phyloP scores from a whole-genome alignment of 2,888 invertebrate species.

The Gastrophysa polygoni region DNA sequence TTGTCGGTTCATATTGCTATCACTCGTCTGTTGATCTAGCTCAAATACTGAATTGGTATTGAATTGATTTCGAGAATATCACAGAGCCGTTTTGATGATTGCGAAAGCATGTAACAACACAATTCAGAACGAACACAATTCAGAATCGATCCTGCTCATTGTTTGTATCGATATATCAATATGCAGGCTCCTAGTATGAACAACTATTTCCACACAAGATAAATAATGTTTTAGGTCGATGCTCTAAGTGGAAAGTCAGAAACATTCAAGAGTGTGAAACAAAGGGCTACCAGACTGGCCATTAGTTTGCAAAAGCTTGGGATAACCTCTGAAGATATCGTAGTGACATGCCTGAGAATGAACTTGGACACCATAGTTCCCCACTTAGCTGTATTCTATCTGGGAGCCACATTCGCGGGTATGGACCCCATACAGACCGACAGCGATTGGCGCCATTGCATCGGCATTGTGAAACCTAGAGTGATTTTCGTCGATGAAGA shows the following conservation, averaged over 20 bases:
- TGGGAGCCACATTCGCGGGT: conserved; percentile 52
- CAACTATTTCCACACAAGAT: no score
- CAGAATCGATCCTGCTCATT: no score
- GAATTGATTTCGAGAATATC: no score
- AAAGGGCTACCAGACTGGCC: conserved; percentile 58
- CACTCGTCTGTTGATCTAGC: no score
- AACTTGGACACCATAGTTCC: conserved; percentile 59
- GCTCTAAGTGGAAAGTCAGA: conserved; percentile 18
- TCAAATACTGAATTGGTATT: no score
- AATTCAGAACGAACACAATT: no score
- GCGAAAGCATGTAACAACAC: no score
- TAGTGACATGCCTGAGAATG: conserved; percentile 59
- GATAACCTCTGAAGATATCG: conserved; percentile 56
- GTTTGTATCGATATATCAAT: no score
- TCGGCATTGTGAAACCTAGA: conserved; percentile 42
- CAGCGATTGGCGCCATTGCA: conserved; percentile 39
- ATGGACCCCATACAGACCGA: conserved; percentile 45
- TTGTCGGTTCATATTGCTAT: no score
- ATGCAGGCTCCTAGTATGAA: no score
- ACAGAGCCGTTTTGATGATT: no score
- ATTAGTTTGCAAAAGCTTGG: conserved; percentile 55
- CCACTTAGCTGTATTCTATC: conserved; percentile 58
- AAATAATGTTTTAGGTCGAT: conserved; percentile 24
- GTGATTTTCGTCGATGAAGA: conserved; percentile 41
- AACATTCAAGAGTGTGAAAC: conserved; percentile 28